Evolutionary conservation across 2,888 invertebrate species (phyloP).

Genomic region (Amaurobius ferox): DNA sequence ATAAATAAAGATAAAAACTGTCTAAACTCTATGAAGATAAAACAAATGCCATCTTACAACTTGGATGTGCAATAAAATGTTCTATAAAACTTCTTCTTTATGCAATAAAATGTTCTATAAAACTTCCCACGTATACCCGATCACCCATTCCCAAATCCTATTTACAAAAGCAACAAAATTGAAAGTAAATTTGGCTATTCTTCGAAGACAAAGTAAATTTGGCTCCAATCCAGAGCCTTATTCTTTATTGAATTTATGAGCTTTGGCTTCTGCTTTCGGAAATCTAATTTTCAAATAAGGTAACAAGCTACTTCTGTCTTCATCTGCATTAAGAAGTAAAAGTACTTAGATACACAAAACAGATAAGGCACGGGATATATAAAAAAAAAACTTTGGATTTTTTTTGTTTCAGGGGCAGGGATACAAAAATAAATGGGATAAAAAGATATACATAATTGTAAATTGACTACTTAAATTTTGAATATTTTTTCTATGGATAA

Average conservation of each 20-base stretch:
- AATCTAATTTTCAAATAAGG: slow-evolving; percentile 16
- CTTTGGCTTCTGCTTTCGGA: not conserved
- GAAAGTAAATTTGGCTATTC: not conserved
- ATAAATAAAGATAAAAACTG: no score
- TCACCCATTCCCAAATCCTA: not conserved
- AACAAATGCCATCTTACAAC: no score
- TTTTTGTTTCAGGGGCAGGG: no score
- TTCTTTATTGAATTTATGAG: slow-evolving; percentile 8
- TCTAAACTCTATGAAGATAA: no score
- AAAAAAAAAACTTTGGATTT: no score
- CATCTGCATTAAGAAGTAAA: not conserved
- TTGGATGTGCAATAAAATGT: no score
- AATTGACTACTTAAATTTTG: no score
- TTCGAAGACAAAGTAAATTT: not conserved
- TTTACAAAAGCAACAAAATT: not conserved
- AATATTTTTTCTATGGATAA: no score
- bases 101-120: no score
- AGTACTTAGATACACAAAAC: not conserved
- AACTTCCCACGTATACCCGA: not conserved
- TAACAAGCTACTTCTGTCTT: slow-evolving; percentile 6
- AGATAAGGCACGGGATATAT: not conserved
- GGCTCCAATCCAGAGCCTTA: not conserved
- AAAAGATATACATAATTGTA: no score
- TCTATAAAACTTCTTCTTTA: no score
- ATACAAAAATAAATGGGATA: no score